These are phyloP conservation scores for Halocynthia roretzi DNA, from an alignment of 23 tunicate genomes.

Conservation along the genomic window DNA sequence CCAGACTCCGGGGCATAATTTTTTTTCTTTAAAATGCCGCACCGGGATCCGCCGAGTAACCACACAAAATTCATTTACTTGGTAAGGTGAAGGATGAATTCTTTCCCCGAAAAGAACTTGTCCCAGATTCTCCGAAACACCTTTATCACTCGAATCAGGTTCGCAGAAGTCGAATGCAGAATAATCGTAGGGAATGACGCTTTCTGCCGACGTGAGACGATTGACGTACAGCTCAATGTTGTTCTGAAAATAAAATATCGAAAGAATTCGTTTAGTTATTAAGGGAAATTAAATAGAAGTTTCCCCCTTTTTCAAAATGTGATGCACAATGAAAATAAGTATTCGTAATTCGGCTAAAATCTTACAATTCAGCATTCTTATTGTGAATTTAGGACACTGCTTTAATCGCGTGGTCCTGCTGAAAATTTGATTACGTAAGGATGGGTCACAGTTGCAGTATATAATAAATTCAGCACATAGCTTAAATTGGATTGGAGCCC, in stretches of 20 bases:
- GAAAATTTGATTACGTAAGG: neutral
- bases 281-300: no score
- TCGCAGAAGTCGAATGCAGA: constrained; percentile 81
- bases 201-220: constrained; percentile 86
- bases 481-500: no score
- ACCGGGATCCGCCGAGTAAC: no score
- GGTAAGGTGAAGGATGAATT: constrained; percentile 72
- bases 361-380: neutral
- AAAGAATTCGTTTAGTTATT: neutral
- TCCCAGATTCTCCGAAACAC: constrained; percentile 87
- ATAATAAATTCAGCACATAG: no score
- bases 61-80: constrained; percentile 22
- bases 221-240: constrained; percentile 78
- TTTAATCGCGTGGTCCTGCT: neutral
- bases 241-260: constrained; percentile 30
- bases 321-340: neutral
- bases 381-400: neutral
- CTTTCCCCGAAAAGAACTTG: constrained; percentile 98
- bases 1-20: no score
- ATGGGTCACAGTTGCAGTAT: no score
- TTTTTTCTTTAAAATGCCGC: no score
- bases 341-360: neutral
- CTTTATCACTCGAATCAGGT: constrained; percentile 10
- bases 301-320: neutral
- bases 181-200: constrained; percentile 94